Evolutionary conservation across 2,888 invertebrate species (phyloP).

Genomic region (Tenthredo scrophulariae): DNA sequence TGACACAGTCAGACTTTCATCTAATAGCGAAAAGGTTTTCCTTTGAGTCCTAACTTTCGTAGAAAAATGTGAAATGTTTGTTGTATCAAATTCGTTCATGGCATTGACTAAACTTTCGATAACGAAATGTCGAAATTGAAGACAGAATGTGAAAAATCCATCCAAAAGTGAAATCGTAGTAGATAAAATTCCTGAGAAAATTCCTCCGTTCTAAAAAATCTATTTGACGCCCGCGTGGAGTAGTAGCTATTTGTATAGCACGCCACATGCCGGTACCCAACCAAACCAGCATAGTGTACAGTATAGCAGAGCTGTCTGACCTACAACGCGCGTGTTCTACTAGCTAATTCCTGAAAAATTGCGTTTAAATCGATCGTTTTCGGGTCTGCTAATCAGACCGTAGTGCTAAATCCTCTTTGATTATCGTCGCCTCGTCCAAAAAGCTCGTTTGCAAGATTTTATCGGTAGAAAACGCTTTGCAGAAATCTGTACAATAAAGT

Average conservation of each 20-base stretch:
- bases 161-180: neutral
- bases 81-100: neutral
- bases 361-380: conserved; percentile 14
- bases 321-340: conserved; percentile 34
- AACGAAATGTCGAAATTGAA: neutral
- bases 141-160: neutral
- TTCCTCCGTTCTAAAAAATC: conserved; percentile 3
- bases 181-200: neutral
- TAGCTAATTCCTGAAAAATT: conserved; percentile 11
- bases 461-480: neutral
- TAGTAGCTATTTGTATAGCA: conserved; percentile 35
- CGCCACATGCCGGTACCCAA: conserved; percentile 13
- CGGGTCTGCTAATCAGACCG: neutral
- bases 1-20: neutral
- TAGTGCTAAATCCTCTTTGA: neutral
- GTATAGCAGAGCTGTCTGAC: conserved; percentile 14
- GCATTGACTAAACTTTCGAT: neutral
- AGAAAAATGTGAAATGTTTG: neutral
- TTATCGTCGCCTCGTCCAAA: neutral
- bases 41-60: neutral
- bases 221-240: conserved; percentile 21
- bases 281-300: neutral
- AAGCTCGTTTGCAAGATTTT: neutral
- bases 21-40: neutral
- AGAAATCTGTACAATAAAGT: neutral